These are phyloP conservation scores for Lochmaea crataegi DNA, from an alignment of 2,888 invertebrate genomes.

Conservation along the genomic window DNA sequence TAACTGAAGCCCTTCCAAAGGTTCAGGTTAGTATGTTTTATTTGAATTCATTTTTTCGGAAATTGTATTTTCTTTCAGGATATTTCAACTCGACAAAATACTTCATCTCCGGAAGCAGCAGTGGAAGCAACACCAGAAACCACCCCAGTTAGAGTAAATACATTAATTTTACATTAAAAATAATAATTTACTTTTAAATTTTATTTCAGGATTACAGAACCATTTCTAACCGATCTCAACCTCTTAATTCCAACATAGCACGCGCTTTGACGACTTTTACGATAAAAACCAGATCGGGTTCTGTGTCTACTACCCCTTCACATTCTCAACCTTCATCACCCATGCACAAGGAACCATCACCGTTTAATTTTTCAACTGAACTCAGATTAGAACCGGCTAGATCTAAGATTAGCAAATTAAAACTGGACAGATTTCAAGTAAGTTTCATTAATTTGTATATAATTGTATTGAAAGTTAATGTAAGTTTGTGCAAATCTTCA, in stretches of 20 bases:
- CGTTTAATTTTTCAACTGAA: slow-evolving; percentile 65
- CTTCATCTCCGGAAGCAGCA: slow-evolving; percentile 86
- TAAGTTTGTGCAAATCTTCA: neutral
- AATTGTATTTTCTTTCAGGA: slow-evolving; percentile 21
- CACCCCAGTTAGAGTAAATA: slow-evolving; percentile 78
- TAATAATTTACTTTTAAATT: neutral
- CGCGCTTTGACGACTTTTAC: slow-evolving; percentile 71
- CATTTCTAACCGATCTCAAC: slow-evolving; percentile 59
- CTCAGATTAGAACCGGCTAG: slow-evolving; percentile 55
- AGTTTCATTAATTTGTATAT: slow-evolving; percentile 12
- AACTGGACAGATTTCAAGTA: slow-evolving; percentile 66
- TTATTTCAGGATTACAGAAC: slow-evolving; percentile 41
- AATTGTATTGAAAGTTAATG: neutral
- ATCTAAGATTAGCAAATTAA: slow-evolving; percentile 66
- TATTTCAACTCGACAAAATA: slow-evolving; percentile 67
- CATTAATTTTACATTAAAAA: neutral
- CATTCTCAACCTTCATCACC: slow-evolving; percentile 78
- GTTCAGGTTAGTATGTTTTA: slow-evolving; percentile 60
- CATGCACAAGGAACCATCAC: slow-evolving; percentile 71
- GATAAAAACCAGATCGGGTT: slow-evolving; percentile 61
- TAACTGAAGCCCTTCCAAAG: slow-evolving; percentile 63
- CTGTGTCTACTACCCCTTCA: slow-evolving; percentile 62
- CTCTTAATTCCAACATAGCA: slow-evolving; percentile 74
- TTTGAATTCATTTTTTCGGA: neutral
- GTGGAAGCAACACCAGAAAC: slow-evolving; percentile 92